Conservation (phyloP, 2,888 invertebrate species). For the Watsonalla binaria region DNA sequence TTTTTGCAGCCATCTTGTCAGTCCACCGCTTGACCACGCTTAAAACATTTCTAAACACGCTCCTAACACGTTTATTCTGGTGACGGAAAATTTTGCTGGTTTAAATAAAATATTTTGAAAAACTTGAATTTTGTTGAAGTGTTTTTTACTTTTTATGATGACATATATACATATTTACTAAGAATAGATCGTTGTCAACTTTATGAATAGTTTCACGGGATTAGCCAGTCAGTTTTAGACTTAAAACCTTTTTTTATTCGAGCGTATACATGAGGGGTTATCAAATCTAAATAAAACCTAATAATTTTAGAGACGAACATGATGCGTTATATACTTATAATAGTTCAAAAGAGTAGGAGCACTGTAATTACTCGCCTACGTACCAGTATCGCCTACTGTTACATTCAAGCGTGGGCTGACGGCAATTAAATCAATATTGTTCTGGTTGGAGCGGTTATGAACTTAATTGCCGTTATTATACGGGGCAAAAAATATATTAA, state of each 20-base stretch:
- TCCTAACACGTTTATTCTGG: slow-evolving; percentile 34
- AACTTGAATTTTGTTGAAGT: slow-evolving; percentile 11
- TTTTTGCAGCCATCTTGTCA: slow-evolving; percentile 36
- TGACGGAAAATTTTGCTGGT: slow-evolving; percentile 53
- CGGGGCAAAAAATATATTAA: too few relatives aligned
- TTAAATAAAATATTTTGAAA: slow-evolving; percentile 14
- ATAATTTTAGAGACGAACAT: too few relatives aligned
- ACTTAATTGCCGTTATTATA: too few relatives aligned
- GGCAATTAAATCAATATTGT: not conserved
- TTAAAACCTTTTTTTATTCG: too few relatives aligned
- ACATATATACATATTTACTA: not conserved
- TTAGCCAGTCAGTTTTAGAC: too few relatives aligned
- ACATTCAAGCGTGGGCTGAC: not conserved
- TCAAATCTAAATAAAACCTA: too few relatives aligned
- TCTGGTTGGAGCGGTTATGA: not conserved
- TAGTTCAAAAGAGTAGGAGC: not conserved
- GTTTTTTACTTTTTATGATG: slow-evolving; percentile 5
- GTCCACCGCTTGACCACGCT: slow-evolving; percentile 32
- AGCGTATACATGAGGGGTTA: too few relatives aligned
- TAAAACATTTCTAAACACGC: slow-evolving; percentile 39
- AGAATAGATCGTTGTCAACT: not conserved
- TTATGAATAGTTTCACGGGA: not conserved
- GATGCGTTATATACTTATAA: too few relatives aligned
- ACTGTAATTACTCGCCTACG: not conserved
- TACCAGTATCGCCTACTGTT: not conserved